Evolutionary conservation across 2,797 vertebrate species (phyloP).

Genomic region (Premnoplex brunnescens): DNA sequence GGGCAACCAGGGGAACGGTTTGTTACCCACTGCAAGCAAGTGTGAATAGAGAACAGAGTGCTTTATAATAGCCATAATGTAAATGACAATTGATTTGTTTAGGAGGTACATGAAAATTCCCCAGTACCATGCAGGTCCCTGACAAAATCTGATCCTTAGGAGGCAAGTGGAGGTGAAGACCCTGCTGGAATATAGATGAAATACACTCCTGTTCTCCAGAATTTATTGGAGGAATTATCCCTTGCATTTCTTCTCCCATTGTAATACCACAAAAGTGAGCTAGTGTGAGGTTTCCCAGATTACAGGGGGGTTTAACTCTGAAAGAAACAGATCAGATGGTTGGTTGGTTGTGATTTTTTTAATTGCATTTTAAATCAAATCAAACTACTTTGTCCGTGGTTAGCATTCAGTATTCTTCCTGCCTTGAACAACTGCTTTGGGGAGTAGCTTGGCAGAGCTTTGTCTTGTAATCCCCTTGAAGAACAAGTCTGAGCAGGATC

Average conservation of each 20-base stretch:
- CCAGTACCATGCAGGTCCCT: background rate
- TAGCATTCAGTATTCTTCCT: background rate
- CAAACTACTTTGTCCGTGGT: background rate
- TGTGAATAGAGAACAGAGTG: background rate
- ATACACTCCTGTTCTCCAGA: background rate
- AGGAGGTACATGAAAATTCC: background rate
- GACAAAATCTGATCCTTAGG: background rate
- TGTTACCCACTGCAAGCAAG: background rate
- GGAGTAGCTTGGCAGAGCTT: background rate
- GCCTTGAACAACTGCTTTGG: background rate
- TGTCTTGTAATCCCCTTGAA: background rate
- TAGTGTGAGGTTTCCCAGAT: background rate
- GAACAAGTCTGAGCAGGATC: background rate
- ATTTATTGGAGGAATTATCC: background rate
- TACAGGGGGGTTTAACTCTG: background rate
- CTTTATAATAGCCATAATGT: background rate
- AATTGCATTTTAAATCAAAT: background rate
- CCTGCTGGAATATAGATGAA: background rate
- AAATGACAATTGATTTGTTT: background rate
- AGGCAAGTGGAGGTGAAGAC: background rate
- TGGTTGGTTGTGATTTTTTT: background rate
- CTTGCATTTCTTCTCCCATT: background rate
- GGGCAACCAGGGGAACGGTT: background rate
- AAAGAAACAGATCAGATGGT: background rate
- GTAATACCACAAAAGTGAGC: background rate